Conservation (phyloP, 2,888 invertebrate species). For the Oxystoma pomonae region DNA sequence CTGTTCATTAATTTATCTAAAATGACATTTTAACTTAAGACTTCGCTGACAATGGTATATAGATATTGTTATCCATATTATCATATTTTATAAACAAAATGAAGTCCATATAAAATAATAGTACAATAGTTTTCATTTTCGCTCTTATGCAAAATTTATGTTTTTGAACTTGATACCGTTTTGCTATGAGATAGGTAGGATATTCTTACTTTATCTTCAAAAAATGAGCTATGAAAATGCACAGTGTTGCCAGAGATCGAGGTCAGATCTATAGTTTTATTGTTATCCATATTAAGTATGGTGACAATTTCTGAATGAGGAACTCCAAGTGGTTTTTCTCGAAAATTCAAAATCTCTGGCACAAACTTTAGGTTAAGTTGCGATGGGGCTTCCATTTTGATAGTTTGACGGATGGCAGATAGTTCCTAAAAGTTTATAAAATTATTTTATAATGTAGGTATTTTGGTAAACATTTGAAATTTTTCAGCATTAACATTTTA, state of each 20-base stretch:
- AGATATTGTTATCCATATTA: too few relatives aligned
- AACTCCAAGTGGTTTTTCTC: slow-evolving; percentile 77
- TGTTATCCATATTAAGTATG: slow-evolving; percentile 80
- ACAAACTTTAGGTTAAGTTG: slow-evolving; percentile 56
- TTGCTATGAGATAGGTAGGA: too few relatives aligned
- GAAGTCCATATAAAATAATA: too few relatives aligned
- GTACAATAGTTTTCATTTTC: too few relatives aligned
- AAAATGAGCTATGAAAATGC: slow-evolving; percentile 96
- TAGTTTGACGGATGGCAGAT: slow-evolving; percentile 35
- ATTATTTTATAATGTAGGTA: slow-evolving; percentile 3
- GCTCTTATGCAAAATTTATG: too few relatives aligned
- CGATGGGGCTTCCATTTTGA: slow-evolving; percentile 38
- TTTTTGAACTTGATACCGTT: too few relatives aligned
- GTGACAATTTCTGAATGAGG: slow-evolving; percentile 83
- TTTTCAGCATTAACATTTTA: slow-evolving; percentile 3
- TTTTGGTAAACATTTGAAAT: slow-evolving; percentile 8
- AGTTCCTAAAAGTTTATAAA: slow-evolving; percentile 40
- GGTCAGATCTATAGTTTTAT: slow-evolving; percentile 84
- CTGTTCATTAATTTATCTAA: too few relatives aligned
- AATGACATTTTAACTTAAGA: too few relatives aligned
- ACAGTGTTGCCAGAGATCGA: slow-evolving; percentile 93
- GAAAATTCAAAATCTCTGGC: slow-evolving; percentile 65
- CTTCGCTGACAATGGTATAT: too few relatives aligned
- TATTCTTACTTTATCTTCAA: slow-evolving; percentile 78
- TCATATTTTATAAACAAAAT: too few relatives aligned